Base-by-base conservation (phyloP, 2,888 invertebrate species). In the Heteropelma amictum region DNA sequence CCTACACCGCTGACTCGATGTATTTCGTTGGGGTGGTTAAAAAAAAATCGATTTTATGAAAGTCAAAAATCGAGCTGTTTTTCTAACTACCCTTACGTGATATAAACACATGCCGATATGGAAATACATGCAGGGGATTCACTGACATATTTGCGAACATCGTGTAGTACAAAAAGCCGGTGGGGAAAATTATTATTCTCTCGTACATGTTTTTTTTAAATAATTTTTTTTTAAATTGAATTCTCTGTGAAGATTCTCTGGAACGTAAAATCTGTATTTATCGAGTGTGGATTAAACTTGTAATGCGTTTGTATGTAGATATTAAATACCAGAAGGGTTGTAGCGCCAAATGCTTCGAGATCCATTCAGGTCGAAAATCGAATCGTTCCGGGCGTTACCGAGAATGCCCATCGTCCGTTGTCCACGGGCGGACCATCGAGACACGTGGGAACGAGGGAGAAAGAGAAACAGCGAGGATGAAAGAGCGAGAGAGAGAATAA, bases 331-430 rank as follows among this genome's bases (percentile, higher is more conserved):
- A 33, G 58, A 10, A 26, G 7, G 45, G 35, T 51, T 49, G 67
- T 19, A 61, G 61, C 54, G 58, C 47, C 21, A 56, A 63, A 71
- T 63, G 63, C 56, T 68, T 67, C 70, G 63, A 68, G 61, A 68
- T 56, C 67, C 75, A 67, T 76, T 76, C 67, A 76, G 54, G 58
- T 68, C 28, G 75, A 76, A 76, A 71, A 76, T 76, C 63, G 75
- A 63, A 70, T 74, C 65, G 74, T 65, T 65, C 47, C 65, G 65
- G 30, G 58, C 74, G 74, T 65, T 74, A 71, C 58, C 33, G 74
- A 74, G 74, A 70, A 70, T 74, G 74, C 74, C 28, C 65, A 70
- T 70, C 47, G 70, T n/a, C 33, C 30, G 21, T 45, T 21, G 51
- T 49, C 49, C 28, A 58, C 23, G 12, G 53, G 42, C 33, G 17